A percentile compares a stretch with the other conserved stretches of the same genome.
These are phyloP conservation scores for Neofelis nebulosa DNA, from an alignment of 2,113 vertebrate species.

Conservation along the genomic window DNA sequence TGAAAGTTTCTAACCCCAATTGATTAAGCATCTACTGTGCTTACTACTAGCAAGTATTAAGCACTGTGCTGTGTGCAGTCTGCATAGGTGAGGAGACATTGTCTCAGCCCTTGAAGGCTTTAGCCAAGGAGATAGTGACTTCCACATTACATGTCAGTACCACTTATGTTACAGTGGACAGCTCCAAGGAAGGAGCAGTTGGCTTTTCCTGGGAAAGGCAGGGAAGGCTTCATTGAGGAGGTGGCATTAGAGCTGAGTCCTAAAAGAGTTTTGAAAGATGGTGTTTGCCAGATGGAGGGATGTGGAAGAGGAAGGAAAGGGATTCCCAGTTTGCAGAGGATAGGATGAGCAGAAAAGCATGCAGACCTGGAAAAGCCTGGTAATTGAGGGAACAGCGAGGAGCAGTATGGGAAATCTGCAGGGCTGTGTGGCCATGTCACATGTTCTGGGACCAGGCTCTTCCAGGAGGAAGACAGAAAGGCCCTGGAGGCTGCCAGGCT, in stretches of 20 bases:
- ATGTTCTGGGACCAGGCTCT: conserved; percentile 41
- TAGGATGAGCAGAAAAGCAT: neutral
- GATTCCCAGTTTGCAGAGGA: neutral
- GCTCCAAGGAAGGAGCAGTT: neutral
- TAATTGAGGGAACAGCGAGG: neutral
- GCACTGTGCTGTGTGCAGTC: neutral
- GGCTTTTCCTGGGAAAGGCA: neutral
- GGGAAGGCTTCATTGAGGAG: neutral
- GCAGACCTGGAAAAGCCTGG: neutral
- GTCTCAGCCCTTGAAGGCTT: neutral
- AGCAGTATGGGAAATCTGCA: conserved; percentile 22
- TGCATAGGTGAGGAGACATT: neutral
- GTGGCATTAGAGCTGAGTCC: neutral
- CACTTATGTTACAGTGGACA: neutral
- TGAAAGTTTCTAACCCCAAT: neutral
- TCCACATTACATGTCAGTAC: neutral
- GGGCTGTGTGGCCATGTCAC: conserved; percentile 50
- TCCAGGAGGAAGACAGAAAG: conserved; percentile 61
- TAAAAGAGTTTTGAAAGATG: neutral
- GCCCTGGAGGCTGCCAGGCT: conserved; percentile 66
- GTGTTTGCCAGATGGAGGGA: neutral
- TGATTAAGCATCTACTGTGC: neutral
- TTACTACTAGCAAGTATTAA: neutral
- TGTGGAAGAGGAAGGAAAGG: neutral
- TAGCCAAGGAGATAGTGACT: neutral